Evolutionary conservation across 2,888 invertebrate genomes (phyloP), one percentile per base, ranked within the genome.

Genomic region (Agonum fuliginosum): DNA sequence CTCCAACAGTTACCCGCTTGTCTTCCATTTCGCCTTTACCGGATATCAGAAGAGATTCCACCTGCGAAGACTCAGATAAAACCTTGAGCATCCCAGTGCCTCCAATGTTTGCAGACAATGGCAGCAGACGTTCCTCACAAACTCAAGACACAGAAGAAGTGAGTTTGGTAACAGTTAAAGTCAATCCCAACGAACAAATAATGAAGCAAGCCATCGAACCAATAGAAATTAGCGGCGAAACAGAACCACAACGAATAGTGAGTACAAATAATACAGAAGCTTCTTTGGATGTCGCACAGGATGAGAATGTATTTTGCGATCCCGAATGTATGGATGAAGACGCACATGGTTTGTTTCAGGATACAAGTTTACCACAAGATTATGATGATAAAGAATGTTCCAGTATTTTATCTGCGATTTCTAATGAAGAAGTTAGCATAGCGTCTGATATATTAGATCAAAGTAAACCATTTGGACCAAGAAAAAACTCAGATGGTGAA

Each of bases 371-470:
- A 27, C 65, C 65, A 1, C 43, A 43, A 22, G 70, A 70, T 77
- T 70, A 90, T 80, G 90, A 90, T 70, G 89, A 88, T 46, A 89
- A 88, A 83, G 91, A 90, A 83, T 90, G 90, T 75, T 86, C 86
- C 80, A 93, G 93, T 84, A 90, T 92, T 80, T 88, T 90, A 1
- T 90, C 90, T 0, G 89, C 88, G 12, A 88, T 90, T 27, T 92
- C 93, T 85, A 93, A 92, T 83, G 93, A 93, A 82, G 93, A 93
- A 84, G 91, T 90, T 84, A 93, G 93, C 85, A 89, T 93, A 81
- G 90, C 90, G 72, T 93, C 93, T 1, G 93, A 93, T 84, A 91
- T 92, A 34, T 88, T 91, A 58, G 89, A 89, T 75, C 83, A 84
- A 78, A 62, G 30, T 30, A 86, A 86, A 80, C 86, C 86, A 8